These are phyloP conservation scores for Tympanuchus pallidicinctus DNA, from an alignment of 2,113 vertebrate species.

Conservation along the genomic window DNA sequence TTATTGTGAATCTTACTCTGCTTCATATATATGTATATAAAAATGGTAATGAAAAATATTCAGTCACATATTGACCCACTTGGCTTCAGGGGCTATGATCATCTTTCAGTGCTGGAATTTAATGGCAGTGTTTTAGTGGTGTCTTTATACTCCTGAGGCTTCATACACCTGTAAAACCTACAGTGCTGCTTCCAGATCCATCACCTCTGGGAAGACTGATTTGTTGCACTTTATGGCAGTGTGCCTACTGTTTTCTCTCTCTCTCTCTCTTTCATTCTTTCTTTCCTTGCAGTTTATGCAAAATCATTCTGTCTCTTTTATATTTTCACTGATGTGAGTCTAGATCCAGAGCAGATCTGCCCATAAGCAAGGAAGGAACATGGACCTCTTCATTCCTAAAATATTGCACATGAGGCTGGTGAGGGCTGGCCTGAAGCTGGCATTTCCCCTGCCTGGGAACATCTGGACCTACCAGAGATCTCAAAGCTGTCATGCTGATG, in stretches of 20 bases:
- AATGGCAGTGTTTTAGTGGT: conserved; percentile 68
- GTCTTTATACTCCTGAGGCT: not conserved
- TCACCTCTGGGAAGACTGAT: conserved; percentile 60
- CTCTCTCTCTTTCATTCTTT: not conserved
- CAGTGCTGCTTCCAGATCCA: conserved; percentile 57
- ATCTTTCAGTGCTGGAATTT: conserved; percentile 47
- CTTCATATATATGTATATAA: conserved; percentile 30
- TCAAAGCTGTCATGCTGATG: not conserved
- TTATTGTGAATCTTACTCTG: conserved; percentile 15
- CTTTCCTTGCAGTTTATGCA: conserved; percentile 29
- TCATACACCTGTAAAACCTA: conserved; percentile 67
- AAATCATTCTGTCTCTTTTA: conserved; percentile 1
- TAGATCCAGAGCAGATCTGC: not conserved
- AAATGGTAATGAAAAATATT: conserved; percentile 59
- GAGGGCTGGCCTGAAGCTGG: not conserved
- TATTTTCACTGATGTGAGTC: not conserved
- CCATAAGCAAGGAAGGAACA: not conserved
- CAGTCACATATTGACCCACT: conserved; percentile 50
- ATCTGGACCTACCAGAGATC: not conserved
- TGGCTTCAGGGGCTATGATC: conserved; percentile 33
- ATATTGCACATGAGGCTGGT: not conserved
- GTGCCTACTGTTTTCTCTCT: not conserved
- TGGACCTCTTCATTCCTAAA: not conserved
- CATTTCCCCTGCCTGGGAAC: not conserved
- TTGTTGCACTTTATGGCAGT: conserved; percentile 19